Evolutionary conservation across 2,797 vertebrate species (phyloP).

Genomic region (Gobio occitaniae): DNA sequence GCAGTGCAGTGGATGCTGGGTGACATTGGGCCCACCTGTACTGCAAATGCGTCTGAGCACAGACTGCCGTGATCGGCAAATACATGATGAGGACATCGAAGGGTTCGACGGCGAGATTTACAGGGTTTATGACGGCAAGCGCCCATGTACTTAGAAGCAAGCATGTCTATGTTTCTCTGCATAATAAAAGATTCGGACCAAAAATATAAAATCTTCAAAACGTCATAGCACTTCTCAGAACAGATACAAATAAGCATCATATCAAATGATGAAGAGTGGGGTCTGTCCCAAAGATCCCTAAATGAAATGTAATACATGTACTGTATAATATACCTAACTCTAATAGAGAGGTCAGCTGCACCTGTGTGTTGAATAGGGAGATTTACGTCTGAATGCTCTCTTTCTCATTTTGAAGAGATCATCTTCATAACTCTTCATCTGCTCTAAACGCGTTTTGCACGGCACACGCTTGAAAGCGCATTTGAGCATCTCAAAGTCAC

Average conservation of each 20-base stretch:
- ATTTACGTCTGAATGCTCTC: not conserved
- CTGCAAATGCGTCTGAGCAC: not conserved
- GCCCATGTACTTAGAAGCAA: slow-evolving; percentile 53
- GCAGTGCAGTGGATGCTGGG: not conserved
- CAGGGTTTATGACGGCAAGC: slow-evolving; percentile 53
- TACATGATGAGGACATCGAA: slow-evolving; percentile 34
- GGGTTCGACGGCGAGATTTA: slow-evolving; percentile 47
- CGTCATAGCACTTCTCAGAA: slow-evolving; percentile 65
- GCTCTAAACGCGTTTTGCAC: not conserved
- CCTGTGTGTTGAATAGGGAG: slow-evolving; percentile 14
- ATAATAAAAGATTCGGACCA: slow-evolving; percentile 51
- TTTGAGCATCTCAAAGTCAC: not conserved
- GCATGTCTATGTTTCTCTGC: slow-evolving; percentile 59
- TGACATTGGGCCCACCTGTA: slow-evolving; percentile 1
- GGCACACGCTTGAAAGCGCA: not conserved
- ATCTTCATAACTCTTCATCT: not conserved
- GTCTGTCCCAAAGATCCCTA: slow-evolving; percentile 7
- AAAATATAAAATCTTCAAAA: slow-evolving; percentile 62
- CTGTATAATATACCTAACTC: slow-evolving; percentile 17
- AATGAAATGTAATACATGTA: slow-evolving; percentile 8
- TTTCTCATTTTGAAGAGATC: not conserved
- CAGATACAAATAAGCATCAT: slow-evolving; percentile 59
- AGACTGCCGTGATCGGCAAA: slow-evolving; percentile 19
- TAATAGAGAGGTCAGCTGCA: slow-evolving; percentile 29
- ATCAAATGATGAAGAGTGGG: slow-evolving; percentile 49